Evolutionary conservation across 2,888 invertebrate species (phyloP).

Genomic region (Tenthredo notha): DNA sequence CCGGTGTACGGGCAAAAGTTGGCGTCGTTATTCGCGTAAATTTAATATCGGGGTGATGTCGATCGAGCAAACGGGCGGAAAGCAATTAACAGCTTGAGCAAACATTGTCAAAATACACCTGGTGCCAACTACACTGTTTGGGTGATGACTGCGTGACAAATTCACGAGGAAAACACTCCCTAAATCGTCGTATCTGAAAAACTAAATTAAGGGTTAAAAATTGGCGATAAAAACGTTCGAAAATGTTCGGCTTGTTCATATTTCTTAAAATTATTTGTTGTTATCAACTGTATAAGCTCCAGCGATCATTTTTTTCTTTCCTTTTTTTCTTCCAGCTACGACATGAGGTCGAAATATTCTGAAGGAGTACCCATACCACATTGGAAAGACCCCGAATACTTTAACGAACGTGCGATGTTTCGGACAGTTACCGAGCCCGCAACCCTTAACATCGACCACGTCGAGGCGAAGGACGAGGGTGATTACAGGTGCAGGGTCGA

Average conservation of each 20-base stretch:
- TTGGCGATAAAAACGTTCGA: background rate
- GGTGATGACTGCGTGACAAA: conserved; percentile 3
- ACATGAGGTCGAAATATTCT: conserved; percentile 82
- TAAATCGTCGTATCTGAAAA: conserved; percentile 20
- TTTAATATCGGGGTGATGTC: conserved; percentile 37
- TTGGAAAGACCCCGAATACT: conserved; percentile 85
- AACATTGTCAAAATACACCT: conserved; percentile 51
- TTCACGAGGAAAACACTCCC: conserved; percentile 54
- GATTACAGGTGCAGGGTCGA: conserved; percentile 91
- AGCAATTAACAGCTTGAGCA: conserved; percentile 43
- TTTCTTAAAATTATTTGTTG: background rate
- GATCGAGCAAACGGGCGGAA: conserved; percentile 18
- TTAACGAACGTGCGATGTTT: conserved; percentile 86
- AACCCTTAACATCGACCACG: conserved; percentile 84
- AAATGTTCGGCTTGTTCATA: background rate
- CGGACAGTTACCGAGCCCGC: conserved; percentile 85
- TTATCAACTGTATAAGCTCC: background rate
- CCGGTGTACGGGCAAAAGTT: background rate
- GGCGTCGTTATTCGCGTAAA: conserved; percentile 13
- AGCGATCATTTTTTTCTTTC: conserved; percentile 57
- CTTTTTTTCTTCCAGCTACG: conserved; percentile 82
- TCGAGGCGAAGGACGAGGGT: conserved; percentile 85
- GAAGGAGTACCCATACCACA: conserved; percentile 81
- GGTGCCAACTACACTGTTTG: conserved; percentile 15
- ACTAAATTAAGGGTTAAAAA: background rate